phyloP scores from a whole-genome alignment of 2,888 invertebrate genomes.

The Macropis europaea region DNA sequence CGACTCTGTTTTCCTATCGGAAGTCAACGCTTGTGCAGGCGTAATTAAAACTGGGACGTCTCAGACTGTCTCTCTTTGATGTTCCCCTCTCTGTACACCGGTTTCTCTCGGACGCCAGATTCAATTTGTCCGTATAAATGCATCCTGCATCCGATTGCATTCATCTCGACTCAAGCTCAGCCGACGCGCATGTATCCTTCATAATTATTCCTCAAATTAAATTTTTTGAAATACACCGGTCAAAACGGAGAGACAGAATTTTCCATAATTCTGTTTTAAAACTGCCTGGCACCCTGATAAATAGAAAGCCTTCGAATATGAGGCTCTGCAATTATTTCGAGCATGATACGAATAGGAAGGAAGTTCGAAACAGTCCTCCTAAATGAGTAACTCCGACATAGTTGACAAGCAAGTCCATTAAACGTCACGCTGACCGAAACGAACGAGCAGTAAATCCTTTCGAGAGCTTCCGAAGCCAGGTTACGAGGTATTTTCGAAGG shows the following conservation, averaged over 20 bases:
- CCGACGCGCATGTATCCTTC: not conserved
- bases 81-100: not conserved
- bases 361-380: no score
- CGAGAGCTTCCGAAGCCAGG: not conserved
- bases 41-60: slow-evolving; percentile 53
- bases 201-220: no score
- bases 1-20: slow-evolving; percentile 10
- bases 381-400: not conserved
- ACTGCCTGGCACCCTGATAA: no score
- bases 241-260: no score
- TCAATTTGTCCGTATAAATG: slow-evolving; percentile 19
- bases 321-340: no score
- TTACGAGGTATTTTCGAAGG: not conserved
- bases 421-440: not conserved
- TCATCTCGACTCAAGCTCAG: not conserved
- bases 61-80: not conserved
- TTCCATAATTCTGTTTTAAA: no score
- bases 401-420: not conserved
- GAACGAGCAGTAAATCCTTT: not conserved
- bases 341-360: no score
- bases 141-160: not conserved
- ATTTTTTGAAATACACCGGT: no score
- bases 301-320: no score
- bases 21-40: slow-evolving; percentile 17
- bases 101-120: not conserved